A percentile compares a stretch with the other conserved stretches of the same genome.
phyloP scores from a whole-genome alignment of 1,140 invertebrate genomes.

The Pinna nobilis region DNA sequence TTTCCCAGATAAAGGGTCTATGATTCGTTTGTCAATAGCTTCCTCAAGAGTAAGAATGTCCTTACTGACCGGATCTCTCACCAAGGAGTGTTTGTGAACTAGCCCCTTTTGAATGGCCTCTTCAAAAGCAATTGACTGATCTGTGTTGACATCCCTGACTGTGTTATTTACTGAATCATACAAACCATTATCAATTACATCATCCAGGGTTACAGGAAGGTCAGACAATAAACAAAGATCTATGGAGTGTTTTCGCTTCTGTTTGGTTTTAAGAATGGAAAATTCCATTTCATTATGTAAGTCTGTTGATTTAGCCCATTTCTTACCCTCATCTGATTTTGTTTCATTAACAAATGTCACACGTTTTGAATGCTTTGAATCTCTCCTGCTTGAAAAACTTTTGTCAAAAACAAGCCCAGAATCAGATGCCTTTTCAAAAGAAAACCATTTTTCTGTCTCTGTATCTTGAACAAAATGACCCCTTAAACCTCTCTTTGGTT shows the following conservation, averaged over 20 bases:
- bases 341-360: conserved; percentile 26
- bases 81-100: conserved; percentile 81
- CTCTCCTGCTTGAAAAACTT: not conserved
- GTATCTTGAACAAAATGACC: conserved; percentile 60
- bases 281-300: conserved; percentile 31
- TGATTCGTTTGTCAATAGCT: conserved; percentile 86
- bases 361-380: conserved; percentile 34
- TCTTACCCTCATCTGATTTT: conserved; percentile 17
- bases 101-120: conserved; percentile 90
- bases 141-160: conserved; percentile 51
- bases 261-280: conserved; percentile 6
- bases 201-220: conserved; percentile 47
- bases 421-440: conserved; percentile 59
- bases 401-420: conserved; percentile 56
- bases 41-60: conserved; percentile 87
- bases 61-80: conserved; percentile 82
- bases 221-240: conserved; percentile 37
- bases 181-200: conserved; percentile 77
- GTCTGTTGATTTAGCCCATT: conserved; percentile 7
- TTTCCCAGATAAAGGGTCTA: conserved; percentile 84
- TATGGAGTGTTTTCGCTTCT: conserved; percentile 46
- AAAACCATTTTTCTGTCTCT: conserved; percentile 60
- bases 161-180: conserved; percentile 83
- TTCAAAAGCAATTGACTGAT: conserved; percentile 52
- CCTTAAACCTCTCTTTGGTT: conserved; percentile 13